These are phyloP conservation scores for Dolichallabes microphthalmus DNA, from an alignment of 2,113 vertebrate genomes.

Conservation along the genomic window DNA sequence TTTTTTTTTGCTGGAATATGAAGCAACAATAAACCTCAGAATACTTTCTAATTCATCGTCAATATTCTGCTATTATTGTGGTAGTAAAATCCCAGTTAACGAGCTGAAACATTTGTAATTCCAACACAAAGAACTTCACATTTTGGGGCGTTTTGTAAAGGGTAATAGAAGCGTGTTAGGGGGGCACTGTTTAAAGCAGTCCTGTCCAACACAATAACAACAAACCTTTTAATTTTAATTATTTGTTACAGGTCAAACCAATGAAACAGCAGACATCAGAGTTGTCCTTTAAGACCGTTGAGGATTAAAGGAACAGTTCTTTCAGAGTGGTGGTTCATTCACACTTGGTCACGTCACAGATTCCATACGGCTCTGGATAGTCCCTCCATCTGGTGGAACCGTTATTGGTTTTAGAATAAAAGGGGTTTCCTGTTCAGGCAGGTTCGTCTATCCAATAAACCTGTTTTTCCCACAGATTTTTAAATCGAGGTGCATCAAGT, in stretches of 20 bases:
- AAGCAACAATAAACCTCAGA: neutral
- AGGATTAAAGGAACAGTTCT: neutral
- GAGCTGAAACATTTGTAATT: neutral
- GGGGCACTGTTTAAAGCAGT: neutral
- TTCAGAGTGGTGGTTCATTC: neutral
- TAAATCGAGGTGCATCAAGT: neutral
- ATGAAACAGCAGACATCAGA: neutral
- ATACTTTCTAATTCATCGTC: neutral
- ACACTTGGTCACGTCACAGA: neutral
- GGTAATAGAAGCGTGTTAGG: neutral
- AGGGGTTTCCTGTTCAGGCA: neutral
- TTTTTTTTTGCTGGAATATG: neutral
- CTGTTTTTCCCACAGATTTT: neutral
- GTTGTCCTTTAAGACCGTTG: neutral
- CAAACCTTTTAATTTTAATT: neutral
- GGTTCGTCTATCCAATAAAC: neutral
- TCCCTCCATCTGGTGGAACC: neutral
- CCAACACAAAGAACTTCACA: neutral
- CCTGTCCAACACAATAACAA: neutral
- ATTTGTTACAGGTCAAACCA: neutral
- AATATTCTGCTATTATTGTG: neutral
- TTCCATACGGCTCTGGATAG: neutral
- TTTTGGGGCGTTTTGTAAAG: neutral
- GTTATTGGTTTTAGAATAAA: neutral
- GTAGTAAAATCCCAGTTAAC: neutral